Base-by-base conservation (phyloP, 2,888 invertebrate species). In the Psylliodes chrysocephalus region DNA sequence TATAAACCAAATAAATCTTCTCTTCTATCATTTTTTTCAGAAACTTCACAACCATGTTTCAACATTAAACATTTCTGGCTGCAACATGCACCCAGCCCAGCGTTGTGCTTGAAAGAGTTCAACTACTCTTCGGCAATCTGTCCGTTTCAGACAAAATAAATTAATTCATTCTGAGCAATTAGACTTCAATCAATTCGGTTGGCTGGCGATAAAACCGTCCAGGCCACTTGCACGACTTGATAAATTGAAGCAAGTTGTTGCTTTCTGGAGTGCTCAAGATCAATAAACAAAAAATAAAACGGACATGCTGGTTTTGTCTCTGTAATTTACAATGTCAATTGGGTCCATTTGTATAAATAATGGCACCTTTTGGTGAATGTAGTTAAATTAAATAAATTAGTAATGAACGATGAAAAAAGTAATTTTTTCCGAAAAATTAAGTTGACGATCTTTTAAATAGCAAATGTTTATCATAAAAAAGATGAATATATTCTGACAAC, bases 121-220 rank as follows among this genome's bases (percentile, higher is more conserved):
- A 10, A 40, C 10, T 49, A 28, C 49, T 49, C 49, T 44, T 18
- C 49, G 28, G 15, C 35, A 47, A 59, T 59, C 59, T 64, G 71
- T 71, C 72, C 63, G 69, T 57, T 64, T 61, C 72, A 70, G 73
- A 71, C 71, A 68, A 75, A 71, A 75, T 77, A 77, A 77, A 77
- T 77, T 74, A 71, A 73, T 75, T 74, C 63, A 75, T 76, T 76
- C 75, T 68, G 66, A 67, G 68, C 74, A 71, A 73, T 77, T 77
- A 71, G 67, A 67, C 75, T 73, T 73, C 75, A 77, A 77, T 77
- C 75, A 77, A 67, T 70, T 66, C 56, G 57, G 72, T 71, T 72
- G 67, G 74, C 63, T 71, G 64, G 69, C 73, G 66, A 75, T 75
- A 75, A 74, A 77, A 76, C 74, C 72, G 77, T 77, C 77, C 73